Evolutionary conservation across 2,113 vertebrate species (phyloP).

Genomic region (Enhydra lutris): DNA sequence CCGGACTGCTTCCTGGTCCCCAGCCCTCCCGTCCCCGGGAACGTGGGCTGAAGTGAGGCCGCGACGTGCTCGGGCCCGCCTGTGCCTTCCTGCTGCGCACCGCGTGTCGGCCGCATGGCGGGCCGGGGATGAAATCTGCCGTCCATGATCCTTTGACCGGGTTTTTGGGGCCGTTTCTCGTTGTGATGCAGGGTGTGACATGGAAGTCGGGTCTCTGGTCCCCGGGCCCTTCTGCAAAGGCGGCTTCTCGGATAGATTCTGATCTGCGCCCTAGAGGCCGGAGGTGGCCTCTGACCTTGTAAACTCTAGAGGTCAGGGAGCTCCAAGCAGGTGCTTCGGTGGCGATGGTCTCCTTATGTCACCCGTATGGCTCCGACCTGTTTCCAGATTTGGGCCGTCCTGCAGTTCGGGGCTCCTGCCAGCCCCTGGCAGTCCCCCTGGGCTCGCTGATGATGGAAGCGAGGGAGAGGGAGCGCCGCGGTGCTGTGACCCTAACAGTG

Average conservation of each 20-base stretch:
- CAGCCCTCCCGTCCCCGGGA: neutral
- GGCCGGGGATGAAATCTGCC: neutral
- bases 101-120: fast-evolving
- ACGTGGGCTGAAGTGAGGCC: neutral
- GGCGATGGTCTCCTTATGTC: fast-evolving
- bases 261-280: neutral
- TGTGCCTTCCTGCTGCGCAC: neutral
- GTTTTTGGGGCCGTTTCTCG: neutral
- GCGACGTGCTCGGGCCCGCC: neutral
- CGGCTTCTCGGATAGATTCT: neutral
- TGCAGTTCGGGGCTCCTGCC: neutral
- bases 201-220: neutral
- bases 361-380: neutral
- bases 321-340: neutral
- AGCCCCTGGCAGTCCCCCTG: neutral
- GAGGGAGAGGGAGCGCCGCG: fast-evolving
- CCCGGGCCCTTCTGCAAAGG: neutral
- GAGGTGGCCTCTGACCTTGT: neutral
- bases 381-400: neutral
- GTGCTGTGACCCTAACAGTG: neutral
- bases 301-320: neutral
- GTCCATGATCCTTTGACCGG: too few species aligned
- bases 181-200: neutral
- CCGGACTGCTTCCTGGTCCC: too few species aligned
- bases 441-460: neutral